A percentile compares a stretch with the other conserved stretches of the same genome.
Evolutionary conservation across 2,797 vertebrate species (phyloP).

Genomic region (Microctenopoma lineatum): DNA sequence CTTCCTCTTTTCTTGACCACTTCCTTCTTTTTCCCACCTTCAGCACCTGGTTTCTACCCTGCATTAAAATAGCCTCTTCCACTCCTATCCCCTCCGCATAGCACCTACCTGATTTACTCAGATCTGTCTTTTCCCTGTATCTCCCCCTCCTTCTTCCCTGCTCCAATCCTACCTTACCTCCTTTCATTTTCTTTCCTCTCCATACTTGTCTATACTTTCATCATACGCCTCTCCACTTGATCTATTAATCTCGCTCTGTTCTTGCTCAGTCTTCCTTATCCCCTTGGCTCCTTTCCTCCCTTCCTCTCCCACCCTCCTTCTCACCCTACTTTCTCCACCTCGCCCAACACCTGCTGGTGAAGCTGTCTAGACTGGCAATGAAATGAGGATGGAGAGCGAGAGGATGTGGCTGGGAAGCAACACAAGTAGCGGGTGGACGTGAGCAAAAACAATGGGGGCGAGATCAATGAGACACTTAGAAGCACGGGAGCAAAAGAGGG

Average conservation of each 20-base stretch:
- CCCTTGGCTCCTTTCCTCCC: slow-evolving; percentile 68
- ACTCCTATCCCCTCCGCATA: slow-evolving; percentile 40
- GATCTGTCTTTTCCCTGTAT: slow-evolving; percentile 28
- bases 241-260: slow-evolving; percentile 76
- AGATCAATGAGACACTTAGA: slow-evolving; percentile 8
- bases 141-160: slow-evolving; percentile 27
- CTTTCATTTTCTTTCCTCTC: slow-evolving; percentile 49
- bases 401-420: slow-evolving; percentile 27
- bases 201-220: slow-evolving; percentile 70
- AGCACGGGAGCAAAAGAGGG: neutral
- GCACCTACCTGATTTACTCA: slow-evolving; percentile 63
- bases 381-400: slow-evolving; percentile 49
- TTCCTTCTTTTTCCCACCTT: slow-evolving; percentile 35
- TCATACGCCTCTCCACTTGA: slow-evolving; percentile 70
- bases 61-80: slow-evolving; percentile 66
- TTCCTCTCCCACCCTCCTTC: slow-evolving; percentile 49
- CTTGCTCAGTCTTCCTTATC: slow-evolving; percentile 56
- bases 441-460: slow-evolving; percentile 18
- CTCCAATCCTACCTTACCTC: slow-evolving; percentile 56
- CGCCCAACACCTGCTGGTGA: slow-evolving; percentile 65
- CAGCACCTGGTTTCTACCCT: slow-evolving; percentile 53
- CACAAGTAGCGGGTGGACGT: neutral
- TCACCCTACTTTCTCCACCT: slow-evolving; percentile 65
- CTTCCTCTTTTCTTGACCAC: slow-evolving; percentile 28
- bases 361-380: slow-evolving; percentile 71